Evolutionary conservation across 2,888 invertebrate species (phyloP).

Genomic region (Netelia virgata): DNA sequence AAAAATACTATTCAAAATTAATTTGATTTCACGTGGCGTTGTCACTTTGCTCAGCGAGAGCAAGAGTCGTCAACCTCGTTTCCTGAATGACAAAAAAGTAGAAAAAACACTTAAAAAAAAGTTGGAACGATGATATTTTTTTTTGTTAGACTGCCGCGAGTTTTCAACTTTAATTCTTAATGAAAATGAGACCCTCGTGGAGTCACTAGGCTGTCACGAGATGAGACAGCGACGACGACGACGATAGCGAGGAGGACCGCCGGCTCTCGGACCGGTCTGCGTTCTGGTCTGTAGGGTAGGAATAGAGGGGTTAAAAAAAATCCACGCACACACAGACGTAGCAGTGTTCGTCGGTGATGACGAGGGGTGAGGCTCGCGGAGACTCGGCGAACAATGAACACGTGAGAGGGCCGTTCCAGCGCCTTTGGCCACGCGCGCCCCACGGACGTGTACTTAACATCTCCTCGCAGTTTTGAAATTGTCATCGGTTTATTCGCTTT

Average conservation of each 20-base stretch:
- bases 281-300: slow-evolving; percentile 27
- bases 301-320: slow-evolving; percentile 45
- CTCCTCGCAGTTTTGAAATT: slow-evolving; percentile 81
- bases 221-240: slow-evolving; percentile 75
- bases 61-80: too few species aligned
- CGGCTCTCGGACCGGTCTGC: slow-evolving; percentile 31
- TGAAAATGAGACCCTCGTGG: slow-evolving; percentile 83
- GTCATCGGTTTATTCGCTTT: slow-evolving; percentile 71
- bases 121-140: background rate
- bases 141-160: slow-evolving; percentile 13
- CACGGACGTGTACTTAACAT: slow-evolving; percentile 81
- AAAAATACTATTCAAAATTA: too few species aligned
- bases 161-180: slow-evolving; percentile 81
- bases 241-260: slow-evolving; percentile 50
- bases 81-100: too few species aligned
- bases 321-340: slow-evolving; percentile 54
- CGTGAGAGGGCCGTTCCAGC: slow-evolving; percentile 82
- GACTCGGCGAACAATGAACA: slow-evolving; percentile 83
- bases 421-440: slow-evolving; percentile 84
- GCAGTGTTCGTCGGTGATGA: slow-evolving; percentile 73
- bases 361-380: slow-evolving; percentile 72
- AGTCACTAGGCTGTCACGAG: slow-evolving; percentile 80
- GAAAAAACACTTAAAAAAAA: too few species aligned
- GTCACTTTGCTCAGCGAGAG: too few species aligned
- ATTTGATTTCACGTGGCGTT: too few species aligned